Evolutionary conservation across 2,113 vertebrate species (phyloP).

Genomic region (Camelus dromedarius): DNA sequence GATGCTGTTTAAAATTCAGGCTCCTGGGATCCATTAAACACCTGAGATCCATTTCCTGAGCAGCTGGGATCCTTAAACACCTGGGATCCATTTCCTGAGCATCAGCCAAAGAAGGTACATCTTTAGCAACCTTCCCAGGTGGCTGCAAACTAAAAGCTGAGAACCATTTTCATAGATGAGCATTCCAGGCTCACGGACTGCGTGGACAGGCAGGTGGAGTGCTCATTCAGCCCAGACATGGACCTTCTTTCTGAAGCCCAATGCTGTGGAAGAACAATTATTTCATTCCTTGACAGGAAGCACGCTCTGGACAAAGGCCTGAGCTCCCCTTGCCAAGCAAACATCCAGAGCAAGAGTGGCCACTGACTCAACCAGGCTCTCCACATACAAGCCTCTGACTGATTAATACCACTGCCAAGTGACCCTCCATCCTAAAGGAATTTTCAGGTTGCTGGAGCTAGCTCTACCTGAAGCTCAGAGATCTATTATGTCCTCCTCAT

Average conservation of each 20-base stretch:
- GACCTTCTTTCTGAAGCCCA: neutral
- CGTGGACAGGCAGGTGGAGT: neutral
- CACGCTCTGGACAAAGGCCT: neutral
- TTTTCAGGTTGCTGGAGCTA: neutral
- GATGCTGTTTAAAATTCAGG: neutral
- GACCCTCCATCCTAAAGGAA: neutral
- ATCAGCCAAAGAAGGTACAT: neutral
- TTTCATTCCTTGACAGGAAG: neutral
- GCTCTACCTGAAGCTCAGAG: neutral
- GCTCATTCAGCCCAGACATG: neutral
- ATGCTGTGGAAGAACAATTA: neutral
- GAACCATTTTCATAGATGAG: neutral
- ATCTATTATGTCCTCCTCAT: neutral
- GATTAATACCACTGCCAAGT: neutral
- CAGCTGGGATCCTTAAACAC: neutral
- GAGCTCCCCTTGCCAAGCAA: neutral
- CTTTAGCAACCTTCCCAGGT: neutral
- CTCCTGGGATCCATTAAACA: neutral
- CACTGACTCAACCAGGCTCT: neutral
- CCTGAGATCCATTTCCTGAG: neutral
- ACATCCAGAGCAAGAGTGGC: neutral
- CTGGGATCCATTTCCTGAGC: neutral
- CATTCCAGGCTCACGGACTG: neutral
- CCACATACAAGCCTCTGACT: fast-evolving
- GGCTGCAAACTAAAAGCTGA: neutral